Evolutionary conservation across 2,113 vertebrate genomes (phyloP).

Genomic region (Microcebus tavaratra): DNA sequence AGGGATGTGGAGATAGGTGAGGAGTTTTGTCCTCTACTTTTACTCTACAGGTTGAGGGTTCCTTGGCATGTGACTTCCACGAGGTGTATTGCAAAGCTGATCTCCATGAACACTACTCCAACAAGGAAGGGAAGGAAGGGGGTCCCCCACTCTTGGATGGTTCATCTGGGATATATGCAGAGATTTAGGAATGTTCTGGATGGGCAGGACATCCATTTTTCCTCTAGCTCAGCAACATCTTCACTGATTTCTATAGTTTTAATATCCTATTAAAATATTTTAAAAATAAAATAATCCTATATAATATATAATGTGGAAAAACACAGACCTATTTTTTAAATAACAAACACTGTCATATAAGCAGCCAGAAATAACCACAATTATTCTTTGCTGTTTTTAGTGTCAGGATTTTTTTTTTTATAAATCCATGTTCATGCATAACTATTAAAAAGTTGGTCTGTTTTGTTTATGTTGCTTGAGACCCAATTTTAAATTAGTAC

Average conservation of each 20-base stretch:
- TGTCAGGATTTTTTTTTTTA: not conserved
- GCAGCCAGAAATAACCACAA: not conserved
- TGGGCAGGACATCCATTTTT: not conserved
- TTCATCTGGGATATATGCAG: not conserved
- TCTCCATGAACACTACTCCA: not conserved
- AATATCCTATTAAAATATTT: not conserved
- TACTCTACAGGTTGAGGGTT: not conserved
- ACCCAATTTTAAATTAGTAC: not conserved
- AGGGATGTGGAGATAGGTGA: not conserved
- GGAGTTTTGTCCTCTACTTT: not conserved
- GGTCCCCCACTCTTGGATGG: rapidly evolving
- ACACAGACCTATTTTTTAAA: not conserved
- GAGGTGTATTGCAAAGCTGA: not conserved
- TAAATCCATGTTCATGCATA: not conserved
- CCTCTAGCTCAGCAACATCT: not conserved
- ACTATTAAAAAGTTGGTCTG: not conserved
- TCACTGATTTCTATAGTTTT: not conserved
- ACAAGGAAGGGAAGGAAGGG: not conserved
- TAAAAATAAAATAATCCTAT: not conserved
- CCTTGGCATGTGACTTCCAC: not conserved
- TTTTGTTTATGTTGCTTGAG: not conserved
- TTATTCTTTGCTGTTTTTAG: not conserved
- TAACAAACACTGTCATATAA: not conserved
- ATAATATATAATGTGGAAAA: not conserved
- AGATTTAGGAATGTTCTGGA: not conserved